Conservation (phyloP, 2,113 vertebrate species). For the Gambusia affinis region DNA sequence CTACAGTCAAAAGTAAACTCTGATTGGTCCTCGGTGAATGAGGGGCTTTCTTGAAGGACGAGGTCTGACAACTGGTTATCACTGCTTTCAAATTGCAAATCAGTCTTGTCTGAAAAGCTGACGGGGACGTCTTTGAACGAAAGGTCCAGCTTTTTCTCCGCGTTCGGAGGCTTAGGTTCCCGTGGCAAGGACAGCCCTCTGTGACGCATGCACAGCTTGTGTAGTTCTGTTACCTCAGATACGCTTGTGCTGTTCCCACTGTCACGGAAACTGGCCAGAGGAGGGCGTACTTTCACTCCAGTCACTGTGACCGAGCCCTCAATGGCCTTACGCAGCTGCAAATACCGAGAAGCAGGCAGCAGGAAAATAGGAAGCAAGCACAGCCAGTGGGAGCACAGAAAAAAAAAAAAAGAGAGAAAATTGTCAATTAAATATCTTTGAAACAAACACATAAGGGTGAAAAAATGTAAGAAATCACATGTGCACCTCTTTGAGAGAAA, state of each 20-base stretch:
- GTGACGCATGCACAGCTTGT: constrained; percentile 92
- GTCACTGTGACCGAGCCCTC: constrained; percentile 95
- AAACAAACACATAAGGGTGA: background rate
- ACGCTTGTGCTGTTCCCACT: constrained; percentile 88
- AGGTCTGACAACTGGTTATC: constrained; percentile 61
- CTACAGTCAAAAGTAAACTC: constrained; percentile 79
- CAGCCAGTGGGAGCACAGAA: background rate
- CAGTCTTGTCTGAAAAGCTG: constrained; percentile 74
- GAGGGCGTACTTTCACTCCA: constrained; percentile 94
- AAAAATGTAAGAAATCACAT: background rate
- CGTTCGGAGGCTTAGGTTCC: constrained; percentile 85
- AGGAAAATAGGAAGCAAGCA: background rate
- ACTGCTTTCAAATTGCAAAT: constrained; percentile 70
- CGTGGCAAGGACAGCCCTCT: constrained; percentile 88
- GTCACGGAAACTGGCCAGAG: constrained; percentile 95
- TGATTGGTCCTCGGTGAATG: constrained; percentile 72
- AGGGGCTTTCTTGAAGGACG: constrained; percentile 74
- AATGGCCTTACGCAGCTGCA: constrained; percentile 94
- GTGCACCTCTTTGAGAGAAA: constrained; percentile 94
- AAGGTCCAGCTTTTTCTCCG: constrained; percentile 67
- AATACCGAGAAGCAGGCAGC: background rate
- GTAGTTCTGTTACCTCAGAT: constrained; percentile 91
- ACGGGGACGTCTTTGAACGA: constrained; percentile 79
- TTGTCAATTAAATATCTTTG: background rate
- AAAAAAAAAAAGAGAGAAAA: background rate